Conservation (phyloP, 2,888 invertebrate genomes). For the Cyaniris semiargus region DNA sequence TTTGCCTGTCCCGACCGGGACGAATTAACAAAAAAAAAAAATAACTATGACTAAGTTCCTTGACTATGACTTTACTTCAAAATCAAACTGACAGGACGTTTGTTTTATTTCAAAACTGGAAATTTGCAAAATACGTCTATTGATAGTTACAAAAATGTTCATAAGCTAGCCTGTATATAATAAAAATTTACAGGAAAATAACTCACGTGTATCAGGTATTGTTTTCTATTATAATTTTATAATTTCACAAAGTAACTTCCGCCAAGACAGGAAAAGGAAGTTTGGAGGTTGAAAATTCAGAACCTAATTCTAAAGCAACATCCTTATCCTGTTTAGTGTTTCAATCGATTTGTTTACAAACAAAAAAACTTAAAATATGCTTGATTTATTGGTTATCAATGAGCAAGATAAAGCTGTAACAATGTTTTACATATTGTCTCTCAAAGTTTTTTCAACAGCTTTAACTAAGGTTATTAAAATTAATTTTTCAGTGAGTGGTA, state of each 20-base stretch:
- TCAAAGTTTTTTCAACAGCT: not conserved
- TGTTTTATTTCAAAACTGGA: not conserved
- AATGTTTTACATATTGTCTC: not conserved
- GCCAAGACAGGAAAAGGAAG: constrained; percentile 80
- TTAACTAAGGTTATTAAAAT: not conserved
- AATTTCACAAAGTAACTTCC: constrained; percentile 47
- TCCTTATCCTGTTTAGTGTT: constrained; percentile 57
- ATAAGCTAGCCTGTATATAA: not conserved
- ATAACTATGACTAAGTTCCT: no score
- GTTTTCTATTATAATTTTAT: constrained; percentile 36
- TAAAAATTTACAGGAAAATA: not conserved
- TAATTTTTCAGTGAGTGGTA: constrained; percentile 1
- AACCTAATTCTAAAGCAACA: constrained; percentile 45
- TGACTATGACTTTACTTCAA: not conserved
- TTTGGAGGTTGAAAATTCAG: constrained; percentile 61
- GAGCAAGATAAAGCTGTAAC: not conserved
- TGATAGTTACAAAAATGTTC: not conserved
- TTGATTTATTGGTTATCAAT: not conserved
- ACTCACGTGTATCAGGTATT: not conserved
- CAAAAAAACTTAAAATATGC: constrained; percentile 5
- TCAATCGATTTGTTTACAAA: constrained; percentile 17
- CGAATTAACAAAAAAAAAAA: no score
- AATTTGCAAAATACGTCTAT: not conserved
- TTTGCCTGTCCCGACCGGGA: no score
- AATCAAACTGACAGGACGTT: not conserved